These are phyloP conservation scores for Syngnathus rostellatus DNA, from an alignment of 2,797 vertebrate species.

Conservation along the genomic window DNA sequence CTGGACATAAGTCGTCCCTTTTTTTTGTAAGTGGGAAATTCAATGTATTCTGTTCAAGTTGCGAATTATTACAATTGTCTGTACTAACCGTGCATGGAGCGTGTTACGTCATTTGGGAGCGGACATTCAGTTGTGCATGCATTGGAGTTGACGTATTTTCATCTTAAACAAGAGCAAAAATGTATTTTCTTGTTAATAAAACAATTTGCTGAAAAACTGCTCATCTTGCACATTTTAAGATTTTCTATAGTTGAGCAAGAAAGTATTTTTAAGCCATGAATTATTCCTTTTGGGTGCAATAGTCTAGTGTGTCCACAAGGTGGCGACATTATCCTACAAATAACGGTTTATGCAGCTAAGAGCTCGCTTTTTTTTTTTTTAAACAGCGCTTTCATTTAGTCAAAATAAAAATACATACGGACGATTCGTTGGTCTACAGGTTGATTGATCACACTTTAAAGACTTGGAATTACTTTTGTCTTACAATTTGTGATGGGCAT, in stretches of 20 bases:
- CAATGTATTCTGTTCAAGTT: constrained; percentile 35
- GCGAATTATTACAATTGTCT: neutral
- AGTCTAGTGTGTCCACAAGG: neutral
- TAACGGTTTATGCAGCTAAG: neutral
- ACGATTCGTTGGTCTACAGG: no score
- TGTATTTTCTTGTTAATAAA: constrained; percentile 66
- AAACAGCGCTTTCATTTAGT: no score
- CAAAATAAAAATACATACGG: no score
- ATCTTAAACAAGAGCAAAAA: constrained; percentile 51
- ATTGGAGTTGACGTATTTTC: constrained; percentile 16
- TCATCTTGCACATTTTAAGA: neutral
- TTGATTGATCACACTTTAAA: no score
- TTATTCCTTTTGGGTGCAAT: neutral
- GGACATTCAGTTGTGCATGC: constrained; percentile 11
- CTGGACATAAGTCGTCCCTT: constrained; percentile 4
- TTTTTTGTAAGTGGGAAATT: constrained; percentile 15
- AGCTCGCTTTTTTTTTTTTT: no score
- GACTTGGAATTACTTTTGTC: no score
- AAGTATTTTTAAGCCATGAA: neutral
- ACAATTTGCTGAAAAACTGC: constrained; percentile 28
- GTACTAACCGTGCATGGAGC: constrained; percentile 23
- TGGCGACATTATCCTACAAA: neutral
- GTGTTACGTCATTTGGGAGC: neutral
- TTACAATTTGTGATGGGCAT: no score
- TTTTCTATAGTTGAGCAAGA: neutral